Evolutionary conservation across 2,113 vertebrate species (phyloP), one percentile per base, ranked within the genome.

Genomic region (Peromyscus californicus): DNA sequence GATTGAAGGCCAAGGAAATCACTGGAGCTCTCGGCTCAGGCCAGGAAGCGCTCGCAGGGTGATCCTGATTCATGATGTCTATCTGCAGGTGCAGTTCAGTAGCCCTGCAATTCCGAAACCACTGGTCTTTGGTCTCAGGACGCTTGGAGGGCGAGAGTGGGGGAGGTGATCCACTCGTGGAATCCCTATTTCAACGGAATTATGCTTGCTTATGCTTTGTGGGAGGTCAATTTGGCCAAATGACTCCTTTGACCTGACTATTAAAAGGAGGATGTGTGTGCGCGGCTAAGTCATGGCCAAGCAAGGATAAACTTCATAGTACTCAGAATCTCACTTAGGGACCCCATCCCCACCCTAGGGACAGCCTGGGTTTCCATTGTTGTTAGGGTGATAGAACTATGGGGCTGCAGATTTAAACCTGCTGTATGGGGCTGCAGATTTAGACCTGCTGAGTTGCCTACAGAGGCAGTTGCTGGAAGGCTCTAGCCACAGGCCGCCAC

Each of bases 1-100:
- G 76, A 95, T 83, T 92, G 88, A 94, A 94, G 96, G 96, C 97
- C 97, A 96, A 96, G 74, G 85, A 97, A 96, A 97, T 97, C 97
- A 94, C 94, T 92, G 82, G 72, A 57, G 95, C 95, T 51, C 93
- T 90, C 59, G 61, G 48, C 96, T 89, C 76, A 26, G 93, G 70
- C 72, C 96, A 48, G 97, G 96, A 92, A 70, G 89, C 94, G 29
- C 85, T 75, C 7, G 15, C 94, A 42, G 93, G 91, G 31, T 11
- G 72, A 93, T 96, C 75, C 93, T 88, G 97, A 97, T 97, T 96
- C 92, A 59, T 65, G 91, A 93, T 96, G 91, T 54, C 67, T 95
- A 84, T 97, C 95, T 84, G 96, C 22, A 74, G 61, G 72, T 19
- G 76, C 57, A 89, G 90, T 82, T 76, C 12, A 42, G 88, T 45